Base-by-base conservation (phyloP, 2,888 invertebrate species). In the Lypha dubia region DNA sequence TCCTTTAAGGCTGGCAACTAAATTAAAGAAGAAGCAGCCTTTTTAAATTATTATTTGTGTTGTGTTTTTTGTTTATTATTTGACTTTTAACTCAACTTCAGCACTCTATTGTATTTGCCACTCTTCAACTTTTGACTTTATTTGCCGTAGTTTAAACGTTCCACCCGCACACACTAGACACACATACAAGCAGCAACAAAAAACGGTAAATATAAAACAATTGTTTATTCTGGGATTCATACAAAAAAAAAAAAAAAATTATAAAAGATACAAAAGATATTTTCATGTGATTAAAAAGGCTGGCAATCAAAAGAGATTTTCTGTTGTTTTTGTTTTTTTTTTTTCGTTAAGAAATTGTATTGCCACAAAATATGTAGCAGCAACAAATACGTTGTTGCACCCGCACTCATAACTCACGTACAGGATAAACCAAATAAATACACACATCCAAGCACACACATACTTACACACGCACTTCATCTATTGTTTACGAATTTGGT, bases 31-130 rank as follows among this genome's bases (percentile, higher is more conserved):
- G 32, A 46, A 62, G 49, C 56, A 84, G 56, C 81, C 75, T 86
- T 86, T 87, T 87, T 86, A 86, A 87, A 87, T 87, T 87, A 87
- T 87, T 87, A 87, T 87, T 87, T 87, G 85, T 83, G 86, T 86
- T 87, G 79, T 83, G 83, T 84, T 86, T 84, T 86, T 87, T 87
- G 83, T 85, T 85, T 86, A 68, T 87, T 87, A 85, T 87, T 87
- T 87, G 87, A 87, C 86, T 87, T 87, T 80, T 67, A 81, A 82
- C 81, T 77, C 74, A 68, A 74, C 49, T 74, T 74, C 65, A n/a
- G n/a, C n/a, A 68, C 63, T 70, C 80, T 63, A 41, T 74, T 56
- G 35, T 15, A 46, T 63, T 63, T 51, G 28, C 62, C 68, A 65
- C 56, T 76, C 63, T n/a, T 63, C 75, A 70, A 76, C 75, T 49